Conservation (phyloP, 2,888 invertebrate genomes). For the Alitta virens region DNA sequence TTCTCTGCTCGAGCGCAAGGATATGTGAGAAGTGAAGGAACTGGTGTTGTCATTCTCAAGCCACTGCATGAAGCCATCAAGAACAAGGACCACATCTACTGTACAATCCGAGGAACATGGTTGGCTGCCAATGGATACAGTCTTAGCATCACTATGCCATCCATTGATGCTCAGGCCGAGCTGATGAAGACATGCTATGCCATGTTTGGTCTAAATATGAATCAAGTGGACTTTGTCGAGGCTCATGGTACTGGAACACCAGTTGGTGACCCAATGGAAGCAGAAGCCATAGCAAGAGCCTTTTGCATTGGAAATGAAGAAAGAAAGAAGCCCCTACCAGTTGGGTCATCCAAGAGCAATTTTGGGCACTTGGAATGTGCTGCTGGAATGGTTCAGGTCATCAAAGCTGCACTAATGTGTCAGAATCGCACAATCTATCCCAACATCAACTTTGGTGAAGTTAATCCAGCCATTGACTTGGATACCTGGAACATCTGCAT, state of each 20-base stretch:
- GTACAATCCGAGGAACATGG: constrained; percentile 36
- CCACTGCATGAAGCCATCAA: constrained; percentile 30
- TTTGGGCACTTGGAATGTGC: constrained; percentile 24
- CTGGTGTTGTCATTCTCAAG: constrained; percentile 48
- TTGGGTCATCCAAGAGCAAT: constrained; percentile 23
- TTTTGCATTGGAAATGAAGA: constrained; percentile 5
- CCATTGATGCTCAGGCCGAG: constrained; percentile 21
- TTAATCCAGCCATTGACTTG: neutral
- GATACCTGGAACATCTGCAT: constrained; percentile 13
- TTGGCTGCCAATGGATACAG: constrained; percentile 49
- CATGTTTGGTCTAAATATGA: constrained; percentile 12
- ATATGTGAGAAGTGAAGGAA: constrained; percentile 52
- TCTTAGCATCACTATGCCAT: constrained; percentile 40
- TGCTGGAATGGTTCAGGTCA: constrained; percentile 24
- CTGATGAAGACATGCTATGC: constrained; percentile 18
- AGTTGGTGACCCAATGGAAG: constrained; percentile 50
- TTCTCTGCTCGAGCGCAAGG: constrained; percentile 52
- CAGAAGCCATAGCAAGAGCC: constrained; percentile 30
- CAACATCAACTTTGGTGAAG: constrained; percentile 14
- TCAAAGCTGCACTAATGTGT: constrained; percentile 20
- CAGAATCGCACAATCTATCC: constrained; percentile 15
- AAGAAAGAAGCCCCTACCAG: constrained; percentile 11
- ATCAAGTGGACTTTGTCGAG: constrained; percentile 37
- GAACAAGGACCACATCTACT: constrained; percentile 32
- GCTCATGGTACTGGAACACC: constrained; percentile 51